These are phyloP conservation scores for Lycorma delicatula DNA, from an alignment of 1,140 invertebrate genomes.

Conservation along the genomic window DNA sequence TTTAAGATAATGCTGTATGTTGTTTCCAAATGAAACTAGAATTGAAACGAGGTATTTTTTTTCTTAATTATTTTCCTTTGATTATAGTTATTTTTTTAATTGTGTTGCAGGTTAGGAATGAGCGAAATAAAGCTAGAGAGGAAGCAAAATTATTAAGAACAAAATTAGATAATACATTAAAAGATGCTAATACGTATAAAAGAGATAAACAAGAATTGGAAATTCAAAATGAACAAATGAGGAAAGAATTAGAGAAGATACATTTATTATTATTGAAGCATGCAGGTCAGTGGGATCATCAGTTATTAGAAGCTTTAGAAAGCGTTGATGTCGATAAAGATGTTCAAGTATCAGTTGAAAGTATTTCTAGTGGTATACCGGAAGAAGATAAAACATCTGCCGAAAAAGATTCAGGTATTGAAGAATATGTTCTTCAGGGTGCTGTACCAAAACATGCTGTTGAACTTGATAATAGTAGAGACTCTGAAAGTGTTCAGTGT, in stretches of 20 bases:
- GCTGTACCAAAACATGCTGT: constrained; percentile 52
- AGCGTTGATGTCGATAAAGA: constrained; percentile 39
- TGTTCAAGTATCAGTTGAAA: constrained; percentile 27
- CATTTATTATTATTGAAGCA: constrained; percentile 57
- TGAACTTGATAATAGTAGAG: constrained; percentile 36
- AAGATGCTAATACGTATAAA: constrained; percentile 66
- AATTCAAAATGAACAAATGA: constrained; percentile 67
- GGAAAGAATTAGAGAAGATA: constrained; percentile 70
- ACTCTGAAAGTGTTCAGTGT: constrained; percentile 12
- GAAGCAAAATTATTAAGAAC: constrained; percentile 71
- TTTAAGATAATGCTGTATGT: too few species aligned
- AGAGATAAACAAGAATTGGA: constrained; percentile 72
- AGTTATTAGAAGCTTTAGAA: constrained; percentile 40
- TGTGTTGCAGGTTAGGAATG: constrained; percentile 56
- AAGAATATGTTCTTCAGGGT: constrained; percentile 53
- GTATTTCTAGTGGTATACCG: neutral
- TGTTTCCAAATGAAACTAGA: too few species aligned
- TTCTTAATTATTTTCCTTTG: too few species aligned
- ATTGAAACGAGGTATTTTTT: too few species aligned
- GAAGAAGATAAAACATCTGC: constrained; percentile 17
- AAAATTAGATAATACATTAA: constrained; percentile 67
- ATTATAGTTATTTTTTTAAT: too few species aligned
- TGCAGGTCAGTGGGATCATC: constrained; percentile 39
- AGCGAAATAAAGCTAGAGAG: constrained; percentile 78
- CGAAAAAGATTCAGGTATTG: constrained; percentile 38